phyloP scores from a whole-genome alignment of 2,113 vertebrate genomes.

The Ptyas mucosa region DNA sequence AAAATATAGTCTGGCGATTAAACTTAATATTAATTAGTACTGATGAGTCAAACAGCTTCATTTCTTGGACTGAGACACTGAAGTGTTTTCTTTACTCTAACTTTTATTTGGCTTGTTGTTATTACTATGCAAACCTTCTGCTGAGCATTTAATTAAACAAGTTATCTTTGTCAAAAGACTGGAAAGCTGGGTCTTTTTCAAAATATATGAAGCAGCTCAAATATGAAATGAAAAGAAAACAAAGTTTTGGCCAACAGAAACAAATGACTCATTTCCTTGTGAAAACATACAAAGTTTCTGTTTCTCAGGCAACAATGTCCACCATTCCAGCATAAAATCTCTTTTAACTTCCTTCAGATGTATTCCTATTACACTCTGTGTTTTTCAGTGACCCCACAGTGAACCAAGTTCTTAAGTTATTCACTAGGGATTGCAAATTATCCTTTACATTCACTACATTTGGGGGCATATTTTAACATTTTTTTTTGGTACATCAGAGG shows the following conservation, averaged over 20 bases:
- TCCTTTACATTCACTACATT: slow-evolving; percentile 58
- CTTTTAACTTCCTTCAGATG: slow-evolving; percentile 64
- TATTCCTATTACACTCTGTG: slow-evolving; percentile 68
- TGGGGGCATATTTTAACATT: slow-evolving; percentile 7
- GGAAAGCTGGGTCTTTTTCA: slow-evolving; percentile 66
- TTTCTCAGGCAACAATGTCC: slow-evolving; percentile 75
- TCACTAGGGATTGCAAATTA: slow-evolving; percentile 58
- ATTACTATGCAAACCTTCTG: slow-evolving; percentile 60
- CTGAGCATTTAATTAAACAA: slow-evolving; percentile 68
- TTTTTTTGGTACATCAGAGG: background rate
- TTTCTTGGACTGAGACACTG: background rate
- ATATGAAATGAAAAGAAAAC: slow-evolving; percentile 83
- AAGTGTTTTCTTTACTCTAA: slow-evolving; percentile 39
- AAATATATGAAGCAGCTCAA: slow-evolving; percentile 77
- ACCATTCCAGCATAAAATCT: slow-evolving; percentile 70
- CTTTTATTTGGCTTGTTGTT: slow-evolving; percentile 55
- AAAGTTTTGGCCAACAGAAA: slow-evolving; percentile 77
- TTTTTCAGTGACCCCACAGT: slow-evolving; percentile 72
- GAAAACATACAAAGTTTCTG: slow-evolving; percentile 79
- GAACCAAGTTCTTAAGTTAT: slow-evolving; percentile 70
- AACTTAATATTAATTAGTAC: slow-evolving; percentile 9
- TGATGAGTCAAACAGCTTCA: slow-evolving; percentile 7
- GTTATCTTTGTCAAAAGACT: slow-evolving; percentile 65
- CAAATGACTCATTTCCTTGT: slow-evolving; percentile 83
- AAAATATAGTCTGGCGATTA: slow-evolving; percentile 11